phyloP scores from a whole-genome alignment of 2,113 vertebrate species.

The Ictalurus furcatus region DNA sequence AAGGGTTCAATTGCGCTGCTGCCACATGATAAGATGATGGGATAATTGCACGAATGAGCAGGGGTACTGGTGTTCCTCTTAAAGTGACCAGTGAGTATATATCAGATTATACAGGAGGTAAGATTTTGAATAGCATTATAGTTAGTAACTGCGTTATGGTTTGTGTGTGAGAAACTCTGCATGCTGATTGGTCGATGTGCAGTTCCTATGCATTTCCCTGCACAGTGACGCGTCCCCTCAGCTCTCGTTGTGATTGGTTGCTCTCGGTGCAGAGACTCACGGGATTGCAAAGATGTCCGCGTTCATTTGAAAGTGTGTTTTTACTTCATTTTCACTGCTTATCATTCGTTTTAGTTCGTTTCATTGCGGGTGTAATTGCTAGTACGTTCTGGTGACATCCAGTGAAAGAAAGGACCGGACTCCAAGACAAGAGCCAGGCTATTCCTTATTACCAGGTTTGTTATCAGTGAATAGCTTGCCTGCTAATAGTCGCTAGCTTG shows the following conservation, averaged over 20 bases:
- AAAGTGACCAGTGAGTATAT: not conserved
- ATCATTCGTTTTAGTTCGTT: slow-evolving; percentile 19
- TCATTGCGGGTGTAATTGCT: slow-evolving; percentile 44
- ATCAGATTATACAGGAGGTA: not conserved
- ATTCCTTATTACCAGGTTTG: slow-evolving; percentile 77
- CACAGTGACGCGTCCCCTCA: not conserved
- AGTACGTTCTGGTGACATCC: slow-evolving; percentile 4
- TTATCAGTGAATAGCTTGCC: slow-evolving; percentile 15
- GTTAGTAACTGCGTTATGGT: not conserved
- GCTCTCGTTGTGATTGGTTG: slow-evolving; percentile 64
- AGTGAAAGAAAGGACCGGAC: slow-evolving; percentile 62
- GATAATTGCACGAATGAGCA: not conserved
- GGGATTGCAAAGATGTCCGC: slow-evolving; percentile 86
- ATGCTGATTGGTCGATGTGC: not conserved
- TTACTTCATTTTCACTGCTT: slow-evolving; percentile 34
- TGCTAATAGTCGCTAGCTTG: slow-evolving; percentile 41
- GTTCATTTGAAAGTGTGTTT: slow-evolving; percentile 74
- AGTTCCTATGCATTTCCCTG: not conserved
- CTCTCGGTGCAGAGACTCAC: slow-evolving; percentile 65
- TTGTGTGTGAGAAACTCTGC: not conserved
- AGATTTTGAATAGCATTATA: not conserved
- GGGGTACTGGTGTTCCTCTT: not conserved
- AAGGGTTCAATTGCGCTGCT: too few relatives aligned
- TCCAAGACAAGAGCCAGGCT: slow-evolving; percentile 68
- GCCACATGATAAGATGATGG: not conserved